phyloP scores from a whole-genome alignment of 2,113 vertebrate species.

The Piliocolobus tephrosceles region DNA sequence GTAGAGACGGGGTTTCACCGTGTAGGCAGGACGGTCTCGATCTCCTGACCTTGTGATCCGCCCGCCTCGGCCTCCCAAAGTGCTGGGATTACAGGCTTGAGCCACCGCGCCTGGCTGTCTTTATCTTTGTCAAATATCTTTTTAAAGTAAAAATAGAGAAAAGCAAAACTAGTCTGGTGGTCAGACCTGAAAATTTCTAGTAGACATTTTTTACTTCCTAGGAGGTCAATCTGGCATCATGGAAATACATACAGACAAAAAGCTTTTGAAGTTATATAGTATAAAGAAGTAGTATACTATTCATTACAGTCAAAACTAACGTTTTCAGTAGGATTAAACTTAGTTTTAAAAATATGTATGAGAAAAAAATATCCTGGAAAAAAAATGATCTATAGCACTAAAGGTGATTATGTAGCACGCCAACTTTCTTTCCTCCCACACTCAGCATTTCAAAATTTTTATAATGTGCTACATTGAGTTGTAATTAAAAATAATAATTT shows the following conservation, averaged over 20 bases:
- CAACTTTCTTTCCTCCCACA: not conserved
- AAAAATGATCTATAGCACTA: not conserved
- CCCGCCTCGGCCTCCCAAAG: too few species aligned
- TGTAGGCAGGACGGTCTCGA: too few species aligned
- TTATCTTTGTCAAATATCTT: not conserved
- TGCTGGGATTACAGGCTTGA: too few species aligned
- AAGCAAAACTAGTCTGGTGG: not conserved
- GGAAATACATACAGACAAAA: not conserved
- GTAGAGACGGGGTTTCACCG: too few species aligned
- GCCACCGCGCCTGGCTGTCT: not conserved
- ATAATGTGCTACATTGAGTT: not conserved
- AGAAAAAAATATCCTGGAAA: not conserved
- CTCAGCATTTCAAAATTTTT: not conserved
- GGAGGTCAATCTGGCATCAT: not conserved
- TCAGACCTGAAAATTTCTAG: not conserved
- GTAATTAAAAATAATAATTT: not conserved
- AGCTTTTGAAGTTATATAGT: not conserved
- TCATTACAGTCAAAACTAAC: not conserved
- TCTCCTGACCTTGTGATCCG: too few species aligned
- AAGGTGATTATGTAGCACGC: not conserved
- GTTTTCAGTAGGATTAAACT: not conserved
- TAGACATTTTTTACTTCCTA: not conserved
- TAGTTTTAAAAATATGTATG: not conserved
- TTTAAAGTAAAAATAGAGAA: not conserved
- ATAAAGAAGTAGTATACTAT: not conserved